A percentile compares a stretch with the other conserved stretches of the same genome.
Conservation (phyloP, 2,888 invertebrate genomes). For the Clivina fossor region DNA sequence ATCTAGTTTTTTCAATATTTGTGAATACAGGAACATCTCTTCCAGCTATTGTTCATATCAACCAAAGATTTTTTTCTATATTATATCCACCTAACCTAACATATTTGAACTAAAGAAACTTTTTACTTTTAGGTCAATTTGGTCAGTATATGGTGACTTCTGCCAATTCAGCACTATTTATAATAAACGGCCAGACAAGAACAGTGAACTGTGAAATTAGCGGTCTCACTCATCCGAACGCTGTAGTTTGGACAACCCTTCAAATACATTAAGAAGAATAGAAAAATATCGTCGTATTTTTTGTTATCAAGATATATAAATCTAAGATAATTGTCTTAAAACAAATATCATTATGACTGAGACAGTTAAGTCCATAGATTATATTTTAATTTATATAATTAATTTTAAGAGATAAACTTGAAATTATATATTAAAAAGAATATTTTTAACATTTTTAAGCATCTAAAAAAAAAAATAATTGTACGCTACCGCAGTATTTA, state of each 20-base stretch:
- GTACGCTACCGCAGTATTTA: too few species aligned
- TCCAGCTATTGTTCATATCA: too few species aligned
- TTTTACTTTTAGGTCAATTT: constrained; percentile 64
- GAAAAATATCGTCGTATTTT: constrained; percentile 18
- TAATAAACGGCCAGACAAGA: constrained; percentile 69
- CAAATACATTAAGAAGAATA: constrained; percentile 59
- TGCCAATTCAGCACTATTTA: constrained; percentile 68
- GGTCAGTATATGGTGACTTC: constrained; percentile 74
- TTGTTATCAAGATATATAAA: constrained; percentile 11
- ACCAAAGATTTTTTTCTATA: too few species aligned
- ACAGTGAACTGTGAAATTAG: constrained; percentile 76
- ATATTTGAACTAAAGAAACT: too few species aligned
- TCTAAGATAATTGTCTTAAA: too few species aligned
- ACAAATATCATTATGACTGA: constrained; percentile 33
- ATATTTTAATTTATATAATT: constrained; percentile 32
- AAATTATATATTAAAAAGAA: constrained; percentile 18
- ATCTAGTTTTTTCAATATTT: too few species aligned
- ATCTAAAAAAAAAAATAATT: constrained; percentile 24
- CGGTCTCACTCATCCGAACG: constrained; percentile 65
- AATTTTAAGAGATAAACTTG: constrained; percentile 18
- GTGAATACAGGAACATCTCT: too few species aligned
- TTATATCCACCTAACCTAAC: too few species aligned
- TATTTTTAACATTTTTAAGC: constrained; percentile 33
- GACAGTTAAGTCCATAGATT: constrained; percentile 31
- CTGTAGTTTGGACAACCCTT: constrained; percentile 66